Evolutionary conservation across 2,113 vertebrate genomes (phyloP).

Genomic region (Mola mola): DNA sequence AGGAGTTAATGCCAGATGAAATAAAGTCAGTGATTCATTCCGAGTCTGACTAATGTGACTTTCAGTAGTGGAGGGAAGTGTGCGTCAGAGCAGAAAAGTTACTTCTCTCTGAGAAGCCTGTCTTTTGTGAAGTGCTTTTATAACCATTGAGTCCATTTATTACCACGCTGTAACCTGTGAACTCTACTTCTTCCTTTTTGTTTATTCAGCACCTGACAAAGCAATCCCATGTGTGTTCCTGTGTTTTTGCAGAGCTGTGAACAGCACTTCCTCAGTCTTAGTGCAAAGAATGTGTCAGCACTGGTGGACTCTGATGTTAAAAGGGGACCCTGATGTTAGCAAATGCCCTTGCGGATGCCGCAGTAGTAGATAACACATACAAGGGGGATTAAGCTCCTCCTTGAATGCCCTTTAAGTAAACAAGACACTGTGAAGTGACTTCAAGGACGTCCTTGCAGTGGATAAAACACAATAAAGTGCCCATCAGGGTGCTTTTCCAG

Average conservation of each 20-base stretch:
- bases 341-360: slow-evolving; percentile 50
- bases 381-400: too few relatives aligned
- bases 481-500: too few relatives aligned
- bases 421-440: too few relatives aligned
- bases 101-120: background rate
- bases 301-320: slow-evolving; percentile 34
- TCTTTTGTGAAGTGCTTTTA: background rate
- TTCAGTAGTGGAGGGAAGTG: slow-evolving; percentile 15
- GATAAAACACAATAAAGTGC: too few relatives aligned
- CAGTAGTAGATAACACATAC: too few relatives aligned
- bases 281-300: slow-evolving; percentile 21
- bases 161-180: background rate
- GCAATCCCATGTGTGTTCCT: slow-evolving; percentile 7
- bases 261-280: slow-evolving; percentile 34
- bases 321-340: slow-evolving; percentile 54
- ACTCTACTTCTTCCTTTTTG: slow-evolving; percentile 2
- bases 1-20: slow-evolving; percentile 7
- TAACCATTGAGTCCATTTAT: background rate
- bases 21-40: slow-evolving; percentile 23
- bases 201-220: slow-evolving; percentile 12
- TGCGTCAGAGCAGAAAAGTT: slow-evolving; percentile 11
- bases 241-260: slow-evolving; percentile 52
- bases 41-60: slow-evolving; percentile 25
- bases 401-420: too few relatives aligned
- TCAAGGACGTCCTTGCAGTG: too few relatives aligned